Base-by-base conservation (phyloP, 2,113 vertebrate genomes). In the Myrmecophaga tridactyla region DNA sequence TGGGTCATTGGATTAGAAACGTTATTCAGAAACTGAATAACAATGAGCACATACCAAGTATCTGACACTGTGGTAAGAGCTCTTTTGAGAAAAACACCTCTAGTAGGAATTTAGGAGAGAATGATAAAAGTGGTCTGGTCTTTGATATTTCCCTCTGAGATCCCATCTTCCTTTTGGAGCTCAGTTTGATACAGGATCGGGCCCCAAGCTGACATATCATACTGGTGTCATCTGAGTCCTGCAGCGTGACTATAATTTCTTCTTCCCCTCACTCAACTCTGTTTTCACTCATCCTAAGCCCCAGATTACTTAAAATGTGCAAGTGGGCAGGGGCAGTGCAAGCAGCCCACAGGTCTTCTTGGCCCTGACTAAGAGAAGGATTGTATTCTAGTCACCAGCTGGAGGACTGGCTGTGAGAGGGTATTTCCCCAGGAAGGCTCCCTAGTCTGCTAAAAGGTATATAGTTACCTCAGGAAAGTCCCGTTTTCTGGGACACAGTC, bases 11-110 rank as follows among this genome's bases (percentile, higher is more conserved):
- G 67, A 20, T 58, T 43, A 29, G 27, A 53, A 76, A 56, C 18
- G n/a, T n/a, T n/a, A n/a, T n/a, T n/a, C n/a, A n/a, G n/a, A 31
- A 0, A 1, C 4, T 9, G n/a, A 63, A 12, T 17, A n/a, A 41
- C 7, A 9, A n/a, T 0, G 0, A 41, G 23, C 48, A 0, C 25
- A 29, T 56, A 25, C 34, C n/a, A 9, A 7, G 4, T 6, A 7
- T 46, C 76, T 31, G 43, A 6, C 14, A 0, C 23, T n/a, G 17
- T 31, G 62, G 23, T 36, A 43, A 48, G n/a, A 39, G 39, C 21
- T 36, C 39, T 60, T 60, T 48, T n/a, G 34, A 67, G 13, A 77
- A 67, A 48, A 53, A 43, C n/a, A n/a, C 70, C 87, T 36, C 0
- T 6, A 53, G 78, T 10, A 8, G 81, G n/a, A 60, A 56, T 67